phyloP scores from a whole-genome alignment of 2,888 invertebrate genomes.

The Torymus auratus region DNA sequence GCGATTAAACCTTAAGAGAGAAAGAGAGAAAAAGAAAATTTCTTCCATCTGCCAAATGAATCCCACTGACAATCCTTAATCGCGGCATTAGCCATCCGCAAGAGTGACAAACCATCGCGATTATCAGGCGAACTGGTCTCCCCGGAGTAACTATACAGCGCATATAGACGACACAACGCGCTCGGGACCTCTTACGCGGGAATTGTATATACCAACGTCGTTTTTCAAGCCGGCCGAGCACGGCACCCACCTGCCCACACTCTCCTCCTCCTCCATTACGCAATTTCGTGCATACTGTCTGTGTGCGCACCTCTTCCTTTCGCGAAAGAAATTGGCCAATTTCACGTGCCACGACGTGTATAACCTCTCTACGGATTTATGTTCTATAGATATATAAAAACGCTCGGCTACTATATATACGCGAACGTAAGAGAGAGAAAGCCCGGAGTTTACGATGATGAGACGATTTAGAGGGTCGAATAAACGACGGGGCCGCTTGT shows the following conservation, averaged over 20 bases:
- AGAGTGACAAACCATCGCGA: constrained; percentile 33
- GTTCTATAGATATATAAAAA: no score
- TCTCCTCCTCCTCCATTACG: background rate
- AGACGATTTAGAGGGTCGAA: constrained; percentile 13
- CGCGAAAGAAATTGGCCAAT: constrained; percentile 37
- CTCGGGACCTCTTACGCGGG: constrained; percentile 35
- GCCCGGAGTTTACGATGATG: constrained; percentile 26
- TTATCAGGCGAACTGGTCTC: constrained; percentile 21
- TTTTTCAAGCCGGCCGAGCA: constrained; percentile 4
- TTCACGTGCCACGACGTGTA: background rate
- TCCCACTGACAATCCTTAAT: background rate
- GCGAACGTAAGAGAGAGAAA: no score
- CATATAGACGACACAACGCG: background rate
- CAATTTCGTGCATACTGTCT: background rate
- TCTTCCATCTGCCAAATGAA: no score
- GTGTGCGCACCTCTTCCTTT: background rate
- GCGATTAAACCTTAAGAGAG: no score
- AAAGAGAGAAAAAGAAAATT: no score
- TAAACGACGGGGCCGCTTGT: constrained; percentile 6
- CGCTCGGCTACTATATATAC: no score
- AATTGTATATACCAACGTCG: constrained; percentile 35
- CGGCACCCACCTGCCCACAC: constrained; percentile 9
- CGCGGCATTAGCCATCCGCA: constrained; percentile 1
- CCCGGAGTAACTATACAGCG: background rate
- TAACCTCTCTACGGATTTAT: background rate